Evolutionary conservation across 2,113 vertebrate species (phyloP).

Genomic region (Chaenogobius annularis): DNA sequence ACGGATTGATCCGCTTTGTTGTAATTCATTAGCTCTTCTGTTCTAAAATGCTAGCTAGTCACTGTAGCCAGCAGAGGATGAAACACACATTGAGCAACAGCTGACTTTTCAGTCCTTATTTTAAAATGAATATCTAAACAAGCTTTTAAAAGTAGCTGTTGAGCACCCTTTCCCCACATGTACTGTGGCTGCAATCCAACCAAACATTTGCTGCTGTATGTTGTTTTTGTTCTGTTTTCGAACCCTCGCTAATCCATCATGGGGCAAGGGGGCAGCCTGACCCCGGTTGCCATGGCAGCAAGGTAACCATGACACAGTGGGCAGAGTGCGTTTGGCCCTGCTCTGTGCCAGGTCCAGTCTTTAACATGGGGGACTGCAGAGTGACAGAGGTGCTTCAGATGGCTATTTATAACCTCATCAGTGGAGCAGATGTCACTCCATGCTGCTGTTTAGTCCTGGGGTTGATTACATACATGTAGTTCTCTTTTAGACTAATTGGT

Average conservation of each 20-base stretch:
- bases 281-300: conserved; percentile 59
- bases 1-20: too few relatives aligned
- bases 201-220: conserved; percentile 33
- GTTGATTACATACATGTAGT: neutral
- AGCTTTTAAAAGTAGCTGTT: neutral
- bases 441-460: neutral
- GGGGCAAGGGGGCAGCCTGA: conserved; percentile 54
- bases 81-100: too few relatives aligned
- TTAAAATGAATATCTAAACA: neutral
- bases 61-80: too few relatives aligned
- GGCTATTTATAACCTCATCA: conserved; percentile 38
- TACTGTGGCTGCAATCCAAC: conserved; percentile 46
- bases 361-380: conserved; percentile 46
- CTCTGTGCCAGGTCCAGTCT: conserved; percentile 55
- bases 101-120: neutral
- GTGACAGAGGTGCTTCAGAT: conserved; percentile 38
- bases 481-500: neutral
- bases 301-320: conserved; percentile 71
- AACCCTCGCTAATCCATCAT: conserved; percentile 50
- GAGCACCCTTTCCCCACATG: conserved; percentile 32
- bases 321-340: conserved; percentile 53
- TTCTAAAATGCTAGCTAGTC: too few relatives aligned
- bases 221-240: conserved; percentile 7
- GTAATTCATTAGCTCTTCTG: too few relatives aligned
- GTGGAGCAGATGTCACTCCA: conserved; percentile 21